Evolutionary conservation across 64 coral and sea anemone species (phyloP), one percentile per base, ranked within the genome.

Genomic region (Platygyra sinensis): DNA sequence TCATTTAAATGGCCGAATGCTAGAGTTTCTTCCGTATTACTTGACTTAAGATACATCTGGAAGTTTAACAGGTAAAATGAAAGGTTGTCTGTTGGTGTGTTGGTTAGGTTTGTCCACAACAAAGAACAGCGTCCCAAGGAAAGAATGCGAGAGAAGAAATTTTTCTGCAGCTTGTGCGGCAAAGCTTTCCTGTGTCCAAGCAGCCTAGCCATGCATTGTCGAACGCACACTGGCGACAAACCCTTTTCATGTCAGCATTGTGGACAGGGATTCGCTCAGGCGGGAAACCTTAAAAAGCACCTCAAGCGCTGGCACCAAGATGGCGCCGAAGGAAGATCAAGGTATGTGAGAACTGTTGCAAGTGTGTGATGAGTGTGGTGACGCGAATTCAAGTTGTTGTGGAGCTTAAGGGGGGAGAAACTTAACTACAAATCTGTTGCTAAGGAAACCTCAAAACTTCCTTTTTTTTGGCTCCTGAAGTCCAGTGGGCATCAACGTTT

Each of bases 171-270:
- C 79, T 75, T 97, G 24, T 97, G 95, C 19, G 95, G 95, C 5
- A 97, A 97, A 60, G 92, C 95, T 0, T 97, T 97, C 62, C 67
- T 92, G n/a, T 97, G 95, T 25, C 88, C 95, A 0, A 97, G 95
- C 72, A 97, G 95, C 36, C 92, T 97, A 5, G 89, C 89, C 33
- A 97, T 97, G 95, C 95, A 97, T 52, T 97, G 95, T 30, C 81
- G 95, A 16, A 97, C 95, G 2, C 95, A 97, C 30, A 81, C 91
- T 1, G 95, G 95, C 2, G 82, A 80, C 50, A 97, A 97, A 52
- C 95, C 95, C 12, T 97, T 72, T 62, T 38, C 80, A 16, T 97
- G 95, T 88, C 75, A 90, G 20, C 52, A 82, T 9, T 97, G 95
- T 19, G 76, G 90, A 30, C 86, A 88, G 19, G 85, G 80, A 28